Conservation (phyloP, 2,797 vertebrate species). For the Cynopterus sphinx region DNA sequence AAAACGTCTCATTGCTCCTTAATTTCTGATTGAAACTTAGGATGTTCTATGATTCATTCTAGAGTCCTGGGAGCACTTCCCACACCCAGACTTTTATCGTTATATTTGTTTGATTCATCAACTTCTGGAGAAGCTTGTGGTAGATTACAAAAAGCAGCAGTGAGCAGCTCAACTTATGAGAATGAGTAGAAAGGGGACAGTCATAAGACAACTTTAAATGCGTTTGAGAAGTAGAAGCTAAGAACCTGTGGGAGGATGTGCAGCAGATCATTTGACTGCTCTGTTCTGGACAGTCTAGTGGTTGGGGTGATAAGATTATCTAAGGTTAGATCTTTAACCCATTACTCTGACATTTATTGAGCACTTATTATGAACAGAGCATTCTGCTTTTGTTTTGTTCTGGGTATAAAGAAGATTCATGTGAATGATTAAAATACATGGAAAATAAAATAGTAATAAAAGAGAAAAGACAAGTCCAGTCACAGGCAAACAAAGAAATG, state of each 20-base stretch:
- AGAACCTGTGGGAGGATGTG: not conserved
- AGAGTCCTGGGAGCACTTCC: not conserved
- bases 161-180: not conserved
- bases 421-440: not conserved
- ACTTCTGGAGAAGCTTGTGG: conserved; percentile 48
- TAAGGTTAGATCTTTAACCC: not conserved
- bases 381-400: not conserved
- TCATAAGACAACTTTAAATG: conserved; percentile 37
- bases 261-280: not conserved
- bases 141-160: not conserved
- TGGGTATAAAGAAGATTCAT: not conserved
- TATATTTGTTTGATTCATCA: not conserved
- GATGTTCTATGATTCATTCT: not conserved
- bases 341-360: not conserved
- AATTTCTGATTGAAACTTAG: not conserved
- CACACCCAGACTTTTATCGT: not conserved
- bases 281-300: not conserved
- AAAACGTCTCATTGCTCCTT: not conserved
- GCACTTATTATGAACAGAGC: not conserved
- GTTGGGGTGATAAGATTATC: not conserved
- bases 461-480: not conserved
- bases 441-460: conserved; percentile 22
- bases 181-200: conserved; percentile 15
- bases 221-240: conserved; percentile 22
- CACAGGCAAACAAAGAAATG: conserved; percentile 10